Base-by-base conservation (phyloP, 2,113 vertebrate species). In the Pygoscelis adeliae region DNA sequence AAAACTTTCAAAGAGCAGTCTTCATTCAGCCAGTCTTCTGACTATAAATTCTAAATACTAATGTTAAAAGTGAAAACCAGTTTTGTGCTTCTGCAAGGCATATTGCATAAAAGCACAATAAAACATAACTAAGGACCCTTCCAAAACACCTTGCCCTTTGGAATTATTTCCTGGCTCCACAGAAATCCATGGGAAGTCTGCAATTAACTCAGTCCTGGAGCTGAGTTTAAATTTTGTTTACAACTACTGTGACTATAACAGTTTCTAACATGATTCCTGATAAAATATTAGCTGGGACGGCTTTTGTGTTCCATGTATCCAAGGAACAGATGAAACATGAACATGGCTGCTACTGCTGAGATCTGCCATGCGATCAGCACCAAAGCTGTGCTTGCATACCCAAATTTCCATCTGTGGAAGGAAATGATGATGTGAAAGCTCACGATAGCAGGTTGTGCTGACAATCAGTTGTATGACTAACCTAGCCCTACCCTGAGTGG, bases 301-400 rank as follows among this genome's bases (percentile, higher is more conserved):
- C 5, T 89, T 21, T 74, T 52, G 0, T 36, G 27, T 56, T 69
- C 25, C 27, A 69, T 1, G 0, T 2, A 16, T 32, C 32, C 3
- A 2, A 13, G 15, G 25, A 87, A 23, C 11, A 58, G n/a, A 52
- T 3, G 8, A 32, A 44, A 62, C 20, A 44, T 7, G 8, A 55
- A 40, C 15, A 58, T 36, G 13, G 12, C 23, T 62, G 11, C 59
- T 71, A 0, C n/a, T 56, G 23, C 17, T 79, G 71, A 88, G 34
- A 61, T 3, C 5, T n/a, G 4, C 44, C 19, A 18, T 4, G 7
- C 42, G 8, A 69, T 2, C 3, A 76, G 29, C 26, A 71, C 9
- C 15, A 58, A 53, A 80, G 42, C 11, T 79, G 2, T 69, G 15
- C 10, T 71, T n/a, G 1, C 18, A 18, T 29, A 65, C 13, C 22